phyloP scores from a whole-genome alignment of 30 jellyfish, hydroid and myxozoan genomes.

The Nemopilema nomurai region DNA sequence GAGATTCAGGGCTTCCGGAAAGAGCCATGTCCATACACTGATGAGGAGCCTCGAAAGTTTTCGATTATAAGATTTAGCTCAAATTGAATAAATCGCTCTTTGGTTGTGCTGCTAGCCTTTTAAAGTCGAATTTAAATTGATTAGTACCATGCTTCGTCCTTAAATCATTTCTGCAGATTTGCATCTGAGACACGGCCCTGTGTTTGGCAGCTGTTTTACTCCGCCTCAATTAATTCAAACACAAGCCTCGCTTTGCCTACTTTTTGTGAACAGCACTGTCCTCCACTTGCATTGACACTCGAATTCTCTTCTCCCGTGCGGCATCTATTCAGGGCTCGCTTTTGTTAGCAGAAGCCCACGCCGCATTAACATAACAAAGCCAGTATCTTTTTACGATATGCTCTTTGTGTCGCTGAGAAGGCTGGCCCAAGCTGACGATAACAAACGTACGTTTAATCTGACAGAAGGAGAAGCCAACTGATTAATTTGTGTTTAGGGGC shows the following conservation, averaged over 20 bases:
- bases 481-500: no score
- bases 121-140: not conserved
- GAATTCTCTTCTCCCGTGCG: constrained; percentile 45
- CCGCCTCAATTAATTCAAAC: constrained; percentile 7
- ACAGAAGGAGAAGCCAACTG: not conserved
- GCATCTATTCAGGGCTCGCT: constrained; percentile 18
- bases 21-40: not conserved
- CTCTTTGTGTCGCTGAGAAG: not conserved
- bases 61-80: not conserved
- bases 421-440: not conserved
- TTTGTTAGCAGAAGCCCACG: constrained; percentile 48
- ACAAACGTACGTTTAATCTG: not conserved
- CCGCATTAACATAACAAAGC: constrained; percentile 45
- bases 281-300: constrained; percentile 52
- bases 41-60: not conserved
- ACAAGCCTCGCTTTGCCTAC: constrained; percentile 45
- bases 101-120: not conserved
- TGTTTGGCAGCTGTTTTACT: constrained; percentile 49
- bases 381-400: constrained; percentile 1
- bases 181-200: constrained; percentile 23
- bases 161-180: constrained; percentile 1
- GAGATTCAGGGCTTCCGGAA: not conserved
- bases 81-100: not conserved
- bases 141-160: not conserved
- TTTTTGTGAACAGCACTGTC: constrained; percentile 9